phyloP scores from a whole-genome alignment of 2,113 vertebrate species.

The Tragelaphus imberbis region DNA sequence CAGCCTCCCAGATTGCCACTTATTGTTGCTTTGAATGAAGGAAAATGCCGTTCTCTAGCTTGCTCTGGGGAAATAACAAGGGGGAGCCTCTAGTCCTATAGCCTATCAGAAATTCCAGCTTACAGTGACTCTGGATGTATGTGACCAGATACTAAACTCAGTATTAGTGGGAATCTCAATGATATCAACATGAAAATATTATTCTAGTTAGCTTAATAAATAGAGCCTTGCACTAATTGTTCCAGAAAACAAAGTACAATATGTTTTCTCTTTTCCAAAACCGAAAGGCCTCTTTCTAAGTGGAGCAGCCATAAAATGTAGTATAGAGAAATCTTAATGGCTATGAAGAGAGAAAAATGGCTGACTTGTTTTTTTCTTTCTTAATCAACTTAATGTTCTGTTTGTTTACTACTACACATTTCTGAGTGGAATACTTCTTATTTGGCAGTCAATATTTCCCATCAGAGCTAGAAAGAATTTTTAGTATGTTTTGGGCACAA shows the following conservation, averaged over 20 bases:
- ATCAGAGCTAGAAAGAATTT: not conserved
- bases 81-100: not conserved
- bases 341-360: not conserved
- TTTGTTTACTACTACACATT: constrained; percentile 46
- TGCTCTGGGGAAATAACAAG: not conserved
- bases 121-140: not conserved
- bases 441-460: constrained; percentile 25
- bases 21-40: not conserved
- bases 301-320: not conserved
- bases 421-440: constrained; percentile 2
- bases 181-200: not conserved
- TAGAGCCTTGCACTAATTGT: not conserved
- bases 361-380: not conserved
- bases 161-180: not conserved
- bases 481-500: constrained; percentile 31
- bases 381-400: not conserved
- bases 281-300: not conserved
- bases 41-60: not conserved
- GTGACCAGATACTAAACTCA: not conserved
- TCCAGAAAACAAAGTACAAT: constrained; percentile 15
- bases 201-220: not conserved
- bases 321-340: not conserved
- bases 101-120: not conserved
- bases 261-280: not conserved
- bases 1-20: not conserved